These are phyloP conservation scores for Cataglyphis livida DNA, from an alignment of 2,888 invertebrate genomes.

Conservation along the genomic window DNA sequence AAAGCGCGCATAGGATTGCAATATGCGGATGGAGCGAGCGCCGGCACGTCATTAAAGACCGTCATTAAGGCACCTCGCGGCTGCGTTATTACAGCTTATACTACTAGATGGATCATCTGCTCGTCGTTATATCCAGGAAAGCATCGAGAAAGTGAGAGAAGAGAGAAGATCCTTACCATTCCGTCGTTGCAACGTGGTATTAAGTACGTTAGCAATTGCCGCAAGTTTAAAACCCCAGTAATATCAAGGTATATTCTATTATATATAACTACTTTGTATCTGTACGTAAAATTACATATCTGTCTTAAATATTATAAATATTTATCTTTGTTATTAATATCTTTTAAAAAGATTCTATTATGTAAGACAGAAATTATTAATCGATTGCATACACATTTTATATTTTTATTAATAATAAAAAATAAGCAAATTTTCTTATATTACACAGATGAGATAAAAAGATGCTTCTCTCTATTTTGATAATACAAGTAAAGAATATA, in stretches of 20 bases:
- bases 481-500: not conserved
- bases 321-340: not conserved
- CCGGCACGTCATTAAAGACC: slow-evolving; percentile 24
- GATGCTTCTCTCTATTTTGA: not conserved
- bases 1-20: not conserved
- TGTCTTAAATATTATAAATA: not conserved
- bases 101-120: not conserved
- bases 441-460: not conserved
- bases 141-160: not conserved
- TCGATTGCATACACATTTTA: not conserved
- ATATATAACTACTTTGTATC: not conserved
- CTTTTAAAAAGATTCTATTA: not conserved
- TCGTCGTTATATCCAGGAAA: not conserved
- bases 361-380: not conserved
- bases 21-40: not conserved
- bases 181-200: not conserved
- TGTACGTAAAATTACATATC: not conserved
- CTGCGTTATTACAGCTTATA: slow-evolving; percentile 21
- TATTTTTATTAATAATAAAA: not conserved
- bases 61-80: slow-evolving; percentile 33
- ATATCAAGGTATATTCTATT: not conserved
- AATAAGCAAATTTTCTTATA: not conserved
- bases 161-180: not conserved
- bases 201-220: not conserved
- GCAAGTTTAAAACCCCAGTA: not conserved